Conservation (phyloP, 2,113 vertebrate species). For the Plecotus auritus region DNA sequence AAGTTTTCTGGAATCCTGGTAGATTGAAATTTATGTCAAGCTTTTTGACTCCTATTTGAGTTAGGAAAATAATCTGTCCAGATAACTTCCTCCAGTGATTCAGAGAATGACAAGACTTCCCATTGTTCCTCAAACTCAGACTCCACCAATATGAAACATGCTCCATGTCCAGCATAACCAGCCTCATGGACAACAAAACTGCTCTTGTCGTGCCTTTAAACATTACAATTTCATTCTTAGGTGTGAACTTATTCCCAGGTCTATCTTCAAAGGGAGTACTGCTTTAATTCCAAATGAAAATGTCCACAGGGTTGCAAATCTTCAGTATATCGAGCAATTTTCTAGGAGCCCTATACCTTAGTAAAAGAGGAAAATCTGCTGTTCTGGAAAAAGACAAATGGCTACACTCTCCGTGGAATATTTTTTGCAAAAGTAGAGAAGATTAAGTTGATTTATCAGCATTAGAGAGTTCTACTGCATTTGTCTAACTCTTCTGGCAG, state of each 20-base stretch:
- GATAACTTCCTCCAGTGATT: background rate
- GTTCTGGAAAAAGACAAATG: background rate
- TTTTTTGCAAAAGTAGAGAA: slow-evolving; percentile 5
- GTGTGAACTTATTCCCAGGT: background rate
- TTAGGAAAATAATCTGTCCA: background rate
- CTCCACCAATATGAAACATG: background rate
- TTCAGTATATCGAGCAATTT: background rate
- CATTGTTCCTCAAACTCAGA: background rate
- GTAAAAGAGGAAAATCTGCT: background rate
- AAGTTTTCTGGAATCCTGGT: background rate
- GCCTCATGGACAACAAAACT: background rate
- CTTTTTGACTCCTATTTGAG: background rate
- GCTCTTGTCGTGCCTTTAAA: background rate
- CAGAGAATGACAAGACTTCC: background rate
- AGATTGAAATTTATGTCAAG: background rate
- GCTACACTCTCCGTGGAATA: background rate
- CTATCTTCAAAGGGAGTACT: background rate
- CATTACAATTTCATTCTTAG: background rate
- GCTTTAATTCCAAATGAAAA: background rate
- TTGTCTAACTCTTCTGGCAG: slow-evolving; percentile 12
- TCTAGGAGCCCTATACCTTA: background rate
- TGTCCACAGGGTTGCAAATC: background rate
- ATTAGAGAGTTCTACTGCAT: background rate
- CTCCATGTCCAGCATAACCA: background rate
- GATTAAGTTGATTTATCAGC: background rate